A percentile compares a stretch with the other conserved stretches of the same genome.
These are phyloP conservation scores for Drosophila anomalata DNA, from an alignment of 2,888 invertebrate species.

Conservation along the genomic window DNA sequence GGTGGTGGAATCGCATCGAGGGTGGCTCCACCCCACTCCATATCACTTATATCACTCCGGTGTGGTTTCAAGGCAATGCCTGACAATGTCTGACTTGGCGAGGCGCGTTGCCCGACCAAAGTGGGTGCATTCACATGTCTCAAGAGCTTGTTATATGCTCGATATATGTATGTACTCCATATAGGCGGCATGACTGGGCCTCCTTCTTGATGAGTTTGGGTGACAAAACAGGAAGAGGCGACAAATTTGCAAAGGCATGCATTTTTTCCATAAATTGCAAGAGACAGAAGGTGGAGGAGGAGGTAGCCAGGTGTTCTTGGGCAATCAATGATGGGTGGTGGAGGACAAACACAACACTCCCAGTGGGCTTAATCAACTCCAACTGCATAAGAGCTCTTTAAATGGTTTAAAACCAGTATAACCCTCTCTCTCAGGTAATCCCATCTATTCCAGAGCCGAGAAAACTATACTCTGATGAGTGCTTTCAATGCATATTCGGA, in stretches of 20 bases:
- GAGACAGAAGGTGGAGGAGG: no score
- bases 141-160: conserved; percentile 83
- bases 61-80: conserved; percentile 58
- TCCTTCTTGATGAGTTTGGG: conserved; percentile 70
- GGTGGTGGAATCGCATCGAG: conserved; percentile 43
- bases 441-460: background rate
- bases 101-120: conserved; percentile 72
- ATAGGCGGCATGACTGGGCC: conserved; percentile 30
- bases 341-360: background rate
- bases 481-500: background rate
- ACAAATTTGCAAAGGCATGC: conserved; percentile 76
- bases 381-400: conserved; percentile 9
- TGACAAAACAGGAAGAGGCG: conserved; percentile 77
- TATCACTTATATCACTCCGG: conserved; percentile 39
- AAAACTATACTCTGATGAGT: background rate
- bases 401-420: background rate
- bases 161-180: conserved; percentile 59
- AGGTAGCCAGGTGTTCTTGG: conserved; percentile 33
- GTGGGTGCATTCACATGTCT: conserved; percentile 83
- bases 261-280: conserved; percentile 55
- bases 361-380: conserved; percentile 29
- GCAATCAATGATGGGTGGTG: conserved; percentile 29
- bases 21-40: conserved; percentile 52
- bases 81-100: background rate
- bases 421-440: background rate